These are phyloP conservation scores for Phodopus roborovskii DNA, from an alignment of 2,113 vertebrate species.

Conservation along the genomic window DNA sequence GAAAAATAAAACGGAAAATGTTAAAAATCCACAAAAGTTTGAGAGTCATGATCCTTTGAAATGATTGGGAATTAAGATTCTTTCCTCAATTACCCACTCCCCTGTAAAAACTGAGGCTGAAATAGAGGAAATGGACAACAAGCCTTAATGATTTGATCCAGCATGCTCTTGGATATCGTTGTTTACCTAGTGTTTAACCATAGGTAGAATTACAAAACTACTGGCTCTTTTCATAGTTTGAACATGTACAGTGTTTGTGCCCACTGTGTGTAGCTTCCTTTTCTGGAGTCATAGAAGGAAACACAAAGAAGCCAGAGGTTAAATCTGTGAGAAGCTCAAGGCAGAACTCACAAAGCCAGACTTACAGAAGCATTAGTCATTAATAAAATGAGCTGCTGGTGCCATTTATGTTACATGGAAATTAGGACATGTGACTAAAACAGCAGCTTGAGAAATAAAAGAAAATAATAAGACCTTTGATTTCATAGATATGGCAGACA, in stretches of 20 bases:
- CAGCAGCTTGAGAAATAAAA: background rate
- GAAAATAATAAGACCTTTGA: background rate
- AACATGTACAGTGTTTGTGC: background rate
- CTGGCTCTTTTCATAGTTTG: background rate
- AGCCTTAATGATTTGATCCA: background rate
- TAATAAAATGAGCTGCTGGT: background rate
- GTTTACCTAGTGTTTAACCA: background rate
- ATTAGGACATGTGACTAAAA: background rate
- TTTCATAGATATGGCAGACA: background rate
- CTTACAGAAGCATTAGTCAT: background rate
- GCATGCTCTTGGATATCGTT: background rate
- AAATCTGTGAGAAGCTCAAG: background rate
- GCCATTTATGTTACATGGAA: background rate
- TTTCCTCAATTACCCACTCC: background rate
- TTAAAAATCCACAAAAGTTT: background rate
- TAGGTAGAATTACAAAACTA: background rate
- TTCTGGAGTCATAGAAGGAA: background rate
- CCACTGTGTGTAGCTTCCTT: background rate
- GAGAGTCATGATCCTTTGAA: conserved; percentile 4
- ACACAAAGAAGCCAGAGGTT: background rate
- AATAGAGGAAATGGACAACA: background rate
- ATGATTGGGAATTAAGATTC: background rate
- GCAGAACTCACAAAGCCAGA: background rate
- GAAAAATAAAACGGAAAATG: background rate
- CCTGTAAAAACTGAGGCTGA: background rate